Base-by-base conservation (phyloP, 92 coral and sea anemone species). In the Zoanthus sansibaricus region DNA sequence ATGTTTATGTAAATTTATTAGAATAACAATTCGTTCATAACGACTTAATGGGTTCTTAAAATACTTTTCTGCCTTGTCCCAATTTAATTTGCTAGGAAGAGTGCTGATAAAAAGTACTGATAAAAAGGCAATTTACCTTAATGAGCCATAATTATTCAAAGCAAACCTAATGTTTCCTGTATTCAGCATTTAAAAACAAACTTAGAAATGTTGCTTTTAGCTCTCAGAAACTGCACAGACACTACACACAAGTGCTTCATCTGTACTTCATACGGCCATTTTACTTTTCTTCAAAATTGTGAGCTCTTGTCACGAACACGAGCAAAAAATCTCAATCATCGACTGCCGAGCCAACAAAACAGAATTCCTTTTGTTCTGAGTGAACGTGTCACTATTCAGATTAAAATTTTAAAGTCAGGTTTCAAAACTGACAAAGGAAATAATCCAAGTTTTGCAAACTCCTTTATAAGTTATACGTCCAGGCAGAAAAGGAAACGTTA, bases 381-480 rank as follows among this genome's bases (percentile, higher is more conserved):
- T 5, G 6, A 13, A 20, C 69, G 69, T 62, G 66, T 59, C 17
- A 7, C 69, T 62, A 20, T 62, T 20, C 69, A 18, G n/a, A 16
- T 17, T 62, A 62, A n/a, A 4, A 20, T n/a, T 4, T 9, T 20
- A 0, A 25, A 25, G 31, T 17, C 30, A 62, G 20, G 30, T 62
- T 61, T 62, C 6, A 62, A 15, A 76, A 76, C 16, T 4, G 48
- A 76, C 14, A 49, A 14, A 54, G 82, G 82, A 76, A 76, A 31
- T 54, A 20, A 48, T 54, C 82, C 82, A 52, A 13, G 9, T 8
- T 76, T 5, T 48, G 25, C 45, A 20, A 76, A 52, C 47, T 25
- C 25, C 25, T 25, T 25, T 17, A 5, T 48, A 54, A 14, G 30
- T 54, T 25, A 76, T 20, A 54, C 1, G 21, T 25, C 67, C 51